Base-by-base conservation (phyloP, 2,797 vertebrate genomes). In the Gallinago stenura region DNA sequence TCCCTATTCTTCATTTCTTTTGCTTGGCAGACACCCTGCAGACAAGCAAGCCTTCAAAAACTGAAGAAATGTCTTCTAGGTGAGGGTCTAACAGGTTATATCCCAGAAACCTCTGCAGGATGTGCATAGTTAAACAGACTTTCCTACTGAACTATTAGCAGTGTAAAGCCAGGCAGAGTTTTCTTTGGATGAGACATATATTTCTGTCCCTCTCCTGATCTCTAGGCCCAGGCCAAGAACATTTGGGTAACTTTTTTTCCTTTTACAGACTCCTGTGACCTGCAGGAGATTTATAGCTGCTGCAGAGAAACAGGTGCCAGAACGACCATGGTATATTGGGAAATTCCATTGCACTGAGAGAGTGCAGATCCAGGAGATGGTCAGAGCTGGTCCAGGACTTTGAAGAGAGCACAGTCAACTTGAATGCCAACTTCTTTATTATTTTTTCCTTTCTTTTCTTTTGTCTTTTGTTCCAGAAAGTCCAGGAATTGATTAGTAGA, bases 1-100 rank as follows among this genome's bases (percentile, higher is more conserved):
- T 95, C 85, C 83, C 78, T 95, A 83, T 90, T 96, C 91, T 90
- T 95, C 37, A 87, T 97, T 97, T 97, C 96, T 97, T 97, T 95
- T 95, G 85, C 94, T 97, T 97, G 95, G 96, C 95, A 95, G 89
- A 87, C 46, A 71, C 76, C 76, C 80, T 93, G 81, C 85, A 95
- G 95, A 87, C 60, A 93, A 95, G 54, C 30, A 78, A 91, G 70
- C 58, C 58, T 96, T 97, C 93, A 89, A 91, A 94, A 94, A 77
- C 66, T 64, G 76, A 78, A 92, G 85, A 94, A 95, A 83, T 78
- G 22, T 94, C 65, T 93, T 93, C 81, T 95, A 95, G 96, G 93
- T 94, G 85, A 96, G 83, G 37, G 83, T 93, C 87, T 87, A 94
- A 93, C 93, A 96, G 93, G 85, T 97, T 97, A 92, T 78, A 87